Evolutionary conservation across 2,888 invertebrate species (phyloP), one percentile per base, ranked within the genome.

Genomic region (Epinotia ramella): DNA sequence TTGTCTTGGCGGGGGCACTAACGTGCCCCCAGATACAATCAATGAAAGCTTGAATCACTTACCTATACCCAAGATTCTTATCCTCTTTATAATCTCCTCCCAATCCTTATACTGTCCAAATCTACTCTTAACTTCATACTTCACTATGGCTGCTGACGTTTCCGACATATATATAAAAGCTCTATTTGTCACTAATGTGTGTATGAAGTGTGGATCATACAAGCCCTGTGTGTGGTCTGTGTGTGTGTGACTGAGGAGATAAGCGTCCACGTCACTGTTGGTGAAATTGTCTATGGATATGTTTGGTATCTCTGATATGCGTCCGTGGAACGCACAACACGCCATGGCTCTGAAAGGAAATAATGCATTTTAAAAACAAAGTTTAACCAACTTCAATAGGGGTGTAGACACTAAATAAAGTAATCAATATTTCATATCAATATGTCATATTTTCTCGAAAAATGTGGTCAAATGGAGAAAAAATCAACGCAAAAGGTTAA

Each of bases 191-290:
- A 63, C 44, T 44, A 76, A 63, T 0, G 46, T 66, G 33, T 67
- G 67, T 57, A 67, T 57, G 56, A 76, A 57, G 0, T 57, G 44
- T 6, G 4, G 28, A 3, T 67, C 62, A 33, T 76, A 76, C 46
- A 72, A 49, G 3, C 76, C 76, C 11, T 46, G 66, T 0, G 95
- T 95, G 81, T 97, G 97, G 84, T 96, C 96, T 0, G 82, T 80
- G 79, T 97, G 97, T 78, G 95, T 96, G 81, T 97, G 96, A 46
- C 96, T 96, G 6, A 97, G 83, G 82, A 97, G 96, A 85, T 95
- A 96, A 0, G 94, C 94, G 59, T 89, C 88, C 0, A 95, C 95
- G 78, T 94, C 93, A 0, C 88, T 80, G 56, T 83, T 86, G 76
- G 93, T 89, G 79, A 96, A 97, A 78, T 95, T 93, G 87, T 97